Evolutionary conservation across 2,888 invertebrate species (phyloP), one percentile per base, ranked within the genome.

Genomic region (Axea sp.): DNA sequence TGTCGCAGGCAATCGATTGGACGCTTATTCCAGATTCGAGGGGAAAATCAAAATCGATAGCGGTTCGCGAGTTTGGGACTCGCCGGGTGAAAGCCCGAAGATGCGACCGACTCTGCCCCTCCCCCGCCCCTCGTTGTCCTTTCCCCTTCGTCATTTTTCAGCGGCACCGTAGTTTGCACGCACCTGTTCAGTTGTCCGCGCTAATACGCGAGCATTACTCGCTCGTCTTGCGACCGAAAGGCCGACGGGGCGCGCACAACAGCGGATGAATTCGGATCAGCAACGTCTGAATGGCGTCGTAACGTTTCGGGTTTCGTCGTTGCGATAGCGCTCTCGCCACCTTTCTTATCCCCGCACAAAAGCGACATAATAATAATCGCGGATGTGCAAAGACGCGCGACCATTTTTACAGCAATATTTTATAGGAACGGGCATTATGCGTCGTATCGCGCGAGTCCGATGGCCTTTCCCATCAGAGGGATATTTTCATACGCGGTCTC

Each of bases 401-500:
- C 81, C 79, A 85, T 85, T 85, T 85, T 83, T 81, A 79, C 75
- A 79, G 82, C 80, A 77, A 85, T 85, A 86, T 83, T 83, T 86
- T 83, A 85, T 77, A 77, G 76, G 65, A 75, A 79, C 78, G 76
- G 73, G 77, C 80, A 82, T 82, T 82, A 79, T 80, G 69, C 28
- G 77, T 82, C 80, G 78, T 81, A 83, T 84, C 83, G 82, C 78
- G 73, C 72, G 76, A 75, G 76, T 81, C 81, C 82, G 84, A 86
- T 86, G 86, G 84, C 80, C 83, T 85, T 82, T 80, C 82, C 82
- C 86, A 86, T 86, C 85, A 85, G 80, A 79, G 77, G 73, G 79
- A 81, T 80, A 84, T 85, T 85, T 83, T 84, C 75, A 77, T 49
- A 49, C 33, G 57, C 31, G 76, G 79, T 76, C 77, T 78, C 78